Evolutionary conservation across 2,888 invertebrate species (phyloP).

Genomic region (Lasius fuliginosus): DNA sequence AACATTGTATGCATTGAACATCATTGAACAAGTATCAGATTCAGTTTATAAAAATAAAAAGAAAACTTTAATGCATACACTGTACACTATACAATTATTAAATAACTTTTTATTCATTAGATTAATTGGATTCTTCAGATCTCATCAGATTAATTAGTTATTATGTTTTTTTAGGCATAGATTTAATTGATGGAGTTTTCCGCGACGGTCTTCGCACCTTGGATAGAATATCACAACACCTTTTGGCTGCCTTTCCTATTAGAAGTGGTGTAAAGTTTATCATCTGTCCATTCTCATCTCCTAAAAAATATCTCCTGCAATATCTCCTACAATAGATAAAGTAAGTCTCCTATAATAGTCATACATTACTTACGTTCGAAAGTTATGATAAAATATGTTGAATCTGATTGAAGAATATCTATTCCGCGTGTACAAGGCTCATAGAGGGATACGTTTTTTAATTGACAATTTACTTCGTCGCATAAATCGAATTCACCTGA

Average conservation of each 20-base stretch:
- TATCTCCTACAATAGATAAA: neutral
- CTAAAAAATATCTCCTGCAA: constrained; percentile 42
- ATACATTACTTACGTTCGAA: constrained; percentile 76
- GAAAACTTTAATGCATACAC: neutral
- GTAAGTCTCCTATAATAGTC: neutral
- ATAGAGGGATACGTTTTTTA: constrained; percentile 74
- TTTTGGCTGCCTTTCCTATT: constrained; percentile 58
- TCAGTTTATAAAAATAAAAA: neutral
- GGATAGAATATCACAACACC: constrained; percentile 55
- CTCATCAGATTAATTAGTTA: neutral
- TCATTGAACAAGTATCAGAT: neutral
- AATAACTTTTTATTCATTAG: neutral
- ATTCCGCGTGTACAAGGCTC: constrained; percentile 74
- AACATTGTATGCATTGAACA: neutral
- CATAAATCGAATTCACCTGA: constrained; percentile 82
- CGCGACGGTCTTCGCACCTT: constrained; percentile 27
- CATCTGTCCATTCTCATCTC: constrained; percentile 58
- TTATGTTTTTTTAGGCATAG: constrained; percentile 28
- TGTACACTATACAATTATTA: neutral
- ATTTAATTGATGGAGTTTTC: constrained; percentile 48
- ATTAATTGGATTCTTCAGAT: neutral
- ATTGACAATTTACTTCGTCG: constrained; percentile 76
- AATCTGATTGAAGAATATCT: constrained; percentile 74
- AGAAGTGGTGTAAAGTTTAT: constrained; percentile 58
- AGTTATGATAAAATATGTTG: constrained; percentile 78